Conservation (phyloP, 1,140 invertebrate genomes). For the Ostrea edulis region DNA sequence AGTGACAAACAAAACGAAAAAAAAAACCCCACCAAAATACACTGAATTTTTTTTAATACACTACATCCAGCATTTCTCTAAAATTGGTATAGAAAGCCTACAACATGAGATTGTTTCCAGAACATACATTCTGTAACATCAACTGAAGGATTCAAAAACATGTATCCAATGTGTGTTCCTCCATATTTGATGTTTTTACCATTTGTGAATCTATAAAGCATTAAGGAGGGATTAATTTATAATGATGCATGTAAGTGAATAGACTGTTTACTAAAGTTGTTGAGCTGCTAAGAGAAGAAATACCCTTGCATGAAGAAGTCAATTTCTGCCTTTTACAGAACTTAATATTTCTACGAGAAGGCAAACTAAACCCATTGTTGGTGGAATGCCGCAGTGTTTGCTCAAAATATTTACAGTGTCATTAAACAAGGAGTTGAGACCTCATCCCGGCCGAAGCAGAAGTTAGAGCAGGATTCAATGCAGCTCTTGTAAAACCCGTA, state of each 20-base stretch:
- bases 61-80: background rate
- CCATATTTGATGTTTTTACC: background rate
- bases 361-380: conserved; percentile 11
- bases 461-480: background rate
- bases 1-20: no score
- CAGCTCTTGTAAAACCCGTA: conserved; percentile 30
- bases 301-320: conserved; percentile 3
- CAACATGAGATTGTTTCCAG: no score
- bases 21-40: no score
- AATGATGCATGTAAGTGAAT: conserved; percentile 10
- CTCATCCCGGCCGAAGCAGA: background rate
- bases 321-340: conserved; percentile 30
- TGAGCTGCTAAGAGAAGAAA: background rate
- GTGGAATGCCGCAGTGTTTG: conserved; percentile 38
- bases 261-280: conserved; percentile 51
- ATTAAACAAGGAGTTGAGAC: conserved; percentile 39
- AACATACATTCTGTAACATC: no score
- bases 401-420: conserved; percentile 51
- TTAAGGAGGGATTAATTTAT: background rate
- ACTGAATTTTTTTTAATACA: no score
- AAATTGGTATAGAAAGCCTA: no score
- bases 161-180: background rate
- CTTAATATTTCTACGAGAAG: conserved; percentile 7
- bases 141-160: no score
- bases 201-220: background rate